Percentiles rank a stretch among this genome's conserved stretches.
These are phyloP conservation scores for Meta bourneti DNA, from an alignment of 2,888 invertebrate genomes.

Conservation along the genomic window DNA sequence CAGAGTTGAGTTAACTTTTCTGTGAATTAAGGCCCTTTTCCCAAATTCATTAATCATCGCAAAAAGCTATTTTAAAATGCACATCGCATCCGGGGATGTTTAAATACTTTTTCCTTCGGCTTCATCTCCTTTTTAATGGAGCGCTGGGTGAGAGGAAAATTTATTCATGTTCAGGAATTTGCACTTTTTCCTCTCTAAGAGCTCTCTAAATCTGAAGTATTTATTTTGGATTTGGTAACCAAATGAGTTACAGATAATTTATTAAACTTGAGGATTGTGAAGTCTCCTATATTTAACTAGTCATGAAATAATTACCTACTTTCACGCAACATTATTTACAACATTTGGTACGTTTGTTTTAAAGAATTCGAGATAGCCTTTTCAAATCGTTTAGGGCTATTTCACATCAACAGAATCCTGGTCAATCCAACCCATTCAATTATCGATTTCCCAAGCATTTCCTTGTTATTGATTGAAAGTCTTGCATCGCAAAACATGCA, in stretches of 20 bases:
- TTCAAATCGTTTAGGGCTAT: too few species aligned
- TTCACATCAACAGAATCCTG: too few species aligned
- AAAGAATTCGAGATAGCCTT: too few species aligned
- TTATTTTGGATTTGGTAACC: not conserved
- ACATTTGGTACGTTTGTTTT: too few species aligned
- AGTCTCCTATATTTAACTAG: too few species aligned
- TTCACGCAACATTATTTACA: too few species aligned
- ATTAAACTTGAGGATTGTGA: too few species aligned
- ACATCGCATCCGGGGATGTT: not conserved
- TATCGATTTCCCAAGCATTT: too few species aligned
- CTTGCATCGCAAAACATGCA: too few species aligned
- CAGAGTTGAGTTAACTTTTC: constrained; percentile 24
- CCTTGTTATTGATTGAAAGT: too few species aligned
- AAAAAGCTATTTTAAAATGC: not conserved
- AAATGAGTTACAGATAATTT: not conserved
- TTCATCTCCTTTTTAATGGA: not conserved
- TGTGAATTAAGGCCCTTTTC: constrained; percentile 3
- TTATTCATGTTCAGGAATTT: not conserved
- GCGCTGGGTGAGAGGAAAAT: not conserved
- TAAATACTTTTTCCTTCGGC: not conserved
- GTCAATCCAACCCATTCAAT: too few species aligned
- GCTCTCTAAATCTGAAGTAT: not conserved
- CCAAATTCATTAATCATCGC: not conserved
- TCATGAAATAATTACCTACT: too few species aligned
- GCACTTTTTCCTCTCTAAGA: not conserved